These are phyloP conservation scores for Sycophila texana DNA, from an alignment of 2,888 invertebrate genomes.

Conservation along the genomic window DNA sequence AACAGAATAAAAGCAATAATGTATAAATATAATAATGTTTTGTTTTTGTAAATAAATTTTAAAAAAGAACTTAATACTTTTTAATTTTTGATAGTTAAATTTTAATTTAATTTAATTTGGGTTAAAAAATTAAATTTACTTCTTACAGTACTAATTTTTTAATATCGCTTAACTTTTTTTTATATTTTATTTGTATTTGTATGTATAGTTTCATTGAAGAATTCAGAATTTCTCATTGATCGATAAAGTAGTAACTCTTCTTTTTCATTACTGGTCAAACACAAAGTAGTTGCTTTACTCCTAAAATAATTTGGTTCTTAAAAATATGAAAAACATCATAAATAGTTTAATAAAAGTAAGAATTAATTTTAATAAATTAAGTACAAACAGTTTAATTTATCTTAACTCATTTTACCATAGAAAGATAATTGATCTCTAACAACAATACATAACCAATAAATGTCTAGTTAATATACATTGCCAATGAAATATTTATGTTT, in stretches of 20 bases:
- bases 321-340: constrained; percentile 36
- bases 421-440: background rate
- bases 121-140: too few relatives aligned
- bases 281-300: constrained; percentile 21
- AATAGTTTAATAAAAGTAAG: constrained; percentile 13
- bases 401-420: background rate
- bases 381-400: background rate
- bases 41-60: too few relatives aligned
- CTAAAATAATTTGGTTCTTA: constrained; percentile 3
- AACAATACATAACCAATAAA: constrained; percentile 44
- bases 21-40: too few relatives aligned
- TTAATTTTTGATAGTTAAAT: too few relatives aligned
- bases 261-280: constrained; percentile 34
- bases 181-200: too few relatives aligned
- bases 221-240: background rate
- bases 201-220: too few relatives aligned
- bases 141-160: too few relatives aligned
- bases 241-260: constrained; percentile 46
- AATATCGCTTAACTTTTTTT: too few relatives aligned
- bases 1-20: too few relatives aligned
- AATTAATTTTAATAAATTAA: constrained; percentile 6
- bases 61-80: too few relatives aligned
- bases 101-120: too few relatives aligned
- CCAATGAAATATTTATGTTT: constrained; percentile 3
- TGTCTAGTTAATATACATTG: constrained; percentile 6